Conservation (phyloP, 2,888 invertebrate genomes). For the Rhamphomyia laevipes region DNA sequence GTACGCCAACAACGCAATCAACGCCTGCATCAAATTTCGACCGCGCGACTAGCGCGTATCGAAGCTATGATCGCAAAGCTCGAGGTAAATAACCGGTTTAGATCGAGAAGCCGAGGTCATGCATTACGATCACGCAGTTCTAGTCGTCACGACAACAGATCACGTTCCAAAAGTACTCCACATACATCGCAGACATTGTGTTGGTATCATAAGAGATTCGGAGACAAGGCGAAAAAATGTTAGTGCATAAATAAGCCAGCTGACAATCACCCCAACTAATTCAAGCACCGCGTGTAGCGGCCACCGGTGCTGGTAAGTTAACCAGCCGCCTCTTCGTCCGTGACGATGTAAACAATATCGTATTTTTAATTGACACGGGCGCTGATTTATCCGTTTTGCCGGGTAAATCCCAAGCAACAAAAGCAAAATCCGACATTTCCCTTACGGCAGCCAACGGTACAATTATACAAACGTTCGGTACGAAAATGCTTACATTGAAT, state of each 20-base stretch:
- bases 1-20: neutral
- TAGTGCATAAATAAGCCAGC: neutral
- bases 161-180: too few relatives aligned
- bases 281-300: neutral
- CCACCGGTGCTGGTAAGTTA: too few relatives aligned
- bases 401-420: neutral
- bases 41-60: neutral
- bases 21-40: neutral
- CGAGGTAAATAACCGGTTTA: neutral
- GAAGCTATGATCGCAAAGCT: neutral
- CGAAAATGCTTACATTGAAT: neutral
- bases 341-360: neutral
- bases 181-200: neutral
- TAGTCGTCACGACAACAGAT: too few relatives aligned
- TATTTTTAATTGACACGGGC: neutral
- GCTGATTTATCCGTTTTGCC: neutral
- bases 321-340: neutral
- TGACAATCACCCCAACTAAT: neutral
- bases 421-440: neutral
- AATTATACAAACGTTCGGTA: neutral
- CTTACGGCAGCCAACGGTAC: neutral
- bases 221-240: neutral
- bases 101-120: too few relatives aligned
- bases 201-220: neutral
- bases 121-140: too few relatives aligned